These are phyloP conservation scores for Anoura caudifer DNA, from an alignment of 2,113 vertebrate genomes.

Conservation along the genomic window DNA sequence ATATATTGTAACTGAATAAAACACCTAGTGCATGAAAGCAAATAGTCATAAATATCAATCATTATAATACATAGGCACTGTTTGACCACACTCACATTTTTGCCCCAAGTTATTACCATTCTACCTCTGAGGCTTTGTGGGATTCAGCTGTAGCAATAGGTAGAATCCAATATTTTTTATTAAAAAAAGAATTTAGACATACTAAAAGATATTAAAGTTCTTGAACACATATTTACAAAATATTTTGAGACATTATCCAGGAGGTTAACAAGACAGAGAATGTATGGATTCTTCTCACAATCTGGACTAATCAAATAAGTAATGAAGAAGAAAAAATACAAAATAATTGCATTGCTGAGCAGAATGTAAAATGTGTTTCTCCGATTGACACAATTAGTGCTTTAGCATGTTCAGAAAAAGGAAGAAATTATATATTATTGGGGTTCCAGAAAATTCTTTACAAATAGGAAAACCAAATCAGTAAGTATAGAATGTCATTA, in stretches of 20 bases:
- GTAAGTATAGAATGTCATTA: not conserved
- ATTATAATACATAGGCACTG: not conserved
- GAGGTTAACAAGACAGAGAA: not conserved
- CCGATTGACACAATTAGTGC: not conserved
- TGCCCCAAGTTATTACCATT: not conserved
- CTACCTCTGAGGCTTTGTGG: not conserved
- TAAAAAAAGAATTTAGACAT: not conserved
- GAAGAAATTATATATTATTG: not conserved
- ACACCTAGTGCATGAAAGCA: not conserved
- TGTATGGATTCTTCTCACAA: not conserved
- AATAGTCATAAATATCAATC: not conserved
- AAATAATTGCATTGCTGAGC: not conserved
- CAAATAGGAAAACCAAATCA: not conserved
- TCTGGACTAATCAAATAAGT: not conserved
- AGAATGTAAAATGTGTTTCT: conserved; percentile 1
- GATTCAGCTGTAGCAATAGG: not conserved
- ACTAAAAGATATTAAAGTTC: not conserved
- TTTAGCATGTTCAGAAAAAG: not conserved
- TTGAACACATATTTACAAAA: not conserved
- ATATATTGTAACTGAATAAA: not conserved
- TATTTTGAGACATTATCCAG: not conserved
- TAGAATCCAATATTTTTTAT: not conserved
- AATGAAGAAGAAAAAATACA: not conserved
- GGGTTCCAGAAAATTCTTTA: not conserved
- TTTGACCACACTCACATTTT: not conserved